Conservation (phyloP, 2,888 invertebrate species). For the Operophtera brumata region DNA sequence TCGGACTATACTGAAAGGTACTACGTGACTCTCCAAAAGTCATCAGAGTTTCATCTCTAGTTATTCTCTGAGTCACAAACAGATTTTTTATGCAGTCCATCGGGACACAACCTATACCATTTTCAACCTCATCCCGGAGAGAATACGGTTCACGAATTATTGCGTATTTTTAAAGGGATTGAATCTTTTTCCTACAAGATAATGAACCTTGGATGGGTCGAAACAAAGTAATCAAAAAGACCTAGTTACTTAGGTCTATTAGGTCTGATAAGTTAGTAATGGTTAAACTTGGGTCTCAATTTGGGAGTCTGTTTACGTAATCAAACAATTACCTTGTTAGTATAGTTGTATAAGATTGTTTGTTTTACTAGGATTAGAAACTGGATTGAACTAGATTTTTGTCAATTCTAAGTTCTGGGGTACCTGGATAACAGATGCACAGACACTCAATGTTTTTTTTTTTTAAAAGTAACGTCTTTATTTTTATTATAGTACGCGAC, state of each 20-base stretch:
- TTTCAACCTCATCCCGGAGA: background rate
- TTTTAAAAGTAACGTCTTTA: too few species aligned
- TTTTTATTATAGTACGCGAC: too few species aligned
- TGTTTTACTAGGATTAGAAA: too few species aligned
- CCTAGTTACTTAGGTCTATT: background rate
- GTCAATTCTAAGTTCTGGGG: too few species aligned
- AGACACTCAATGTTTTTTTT: too few species aligned
- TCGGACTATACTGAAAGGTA: too few species aligned
- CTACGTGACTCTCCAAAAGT: too few species aligned
- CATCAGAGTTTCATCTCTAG: background rate
- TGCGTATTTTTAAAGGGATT: background rate
- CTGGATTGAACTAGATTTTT: too few species aligned
- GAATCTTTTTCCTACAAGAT: constrained; percentile 6
- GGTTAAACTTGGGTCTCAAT: background rate
- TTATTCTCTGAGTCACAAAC: background rate
- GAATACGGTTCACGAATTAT: background rate
- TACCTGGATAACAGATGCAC: too few species aligned
- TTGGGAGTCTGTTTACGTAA: background rate
- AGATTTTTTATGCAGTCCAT: background rate
- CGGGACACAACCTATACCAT: background rate
- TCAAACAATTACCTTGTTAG: background rate
- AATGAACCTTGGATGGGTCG: constrained; percentile 22
- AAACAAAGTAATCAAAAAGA: constrained; percentile 1
- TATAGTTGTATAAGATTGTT: background rate
- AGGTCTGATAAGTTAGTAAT: constrained; percentile 1